Evolutionary conservation across 2,797 vertebrate species (phyloP).

Genomic region (Ctenosaura bakeri): DNA sequence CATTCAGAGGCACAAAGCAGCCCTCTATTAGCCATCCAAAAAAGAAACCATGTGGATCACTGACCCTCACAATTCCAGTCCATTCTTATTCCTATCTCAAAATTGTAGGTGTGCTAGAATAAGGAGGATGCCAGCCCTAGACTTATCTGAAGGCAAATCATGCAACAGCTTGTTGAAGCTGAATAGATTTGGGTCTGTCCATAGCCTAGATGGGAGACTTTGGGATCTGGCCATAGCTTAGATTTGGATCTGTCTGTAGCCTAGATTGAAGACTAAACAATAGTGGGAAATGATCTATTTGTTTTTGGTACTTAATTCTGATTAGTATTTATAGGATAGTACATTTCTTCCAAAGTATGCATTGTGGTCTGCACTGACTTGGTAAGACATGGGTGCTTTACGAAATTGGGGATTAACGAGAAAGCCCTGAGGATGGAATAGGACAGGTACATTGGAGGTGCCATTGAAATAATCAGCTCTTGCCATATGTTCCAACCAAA

Average conservation of each 20-base stretch:
- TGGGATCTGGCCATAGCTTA: background rate
- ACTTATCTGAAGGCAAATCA: background rate
- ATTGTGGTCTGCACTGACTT: background rate
- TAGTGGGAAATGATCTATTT: background rate
- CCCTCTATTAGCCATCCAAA: too few species aligned
- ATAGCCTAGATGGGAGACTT: background rate
- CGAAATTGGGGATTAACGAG: background rate
- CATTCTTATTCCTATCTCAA: background rate
- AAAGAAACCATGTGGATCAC: too few species aligned
- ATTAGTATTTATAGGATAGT: background rate
- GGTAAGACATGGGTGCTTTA: background rate
- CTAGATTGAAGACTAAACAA: background rate
- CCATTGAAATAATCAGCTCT: background rate
- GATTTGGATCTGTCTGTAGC: background rate
- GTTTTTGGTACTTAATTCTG: background rate
- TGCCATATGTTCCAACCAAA: background rate
- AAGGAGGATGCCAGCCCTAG: background rate
- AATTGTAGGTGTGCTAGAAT: background rate
- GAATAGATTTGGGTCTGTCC: background rate
- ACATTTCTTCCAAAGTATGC: background rate
- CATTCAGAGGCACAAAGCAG: too few species aligned
- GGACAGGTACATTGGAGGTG: background rate
- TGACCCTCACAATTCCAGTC: too few species aligned
- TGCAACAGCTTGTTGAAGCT: background rate
- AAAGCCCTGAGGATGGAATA: background rate